Evolutionary conservation across 2,797 vertebrate genomes (phyloP).

Genomic region (Diplodus sargus): DNA sequence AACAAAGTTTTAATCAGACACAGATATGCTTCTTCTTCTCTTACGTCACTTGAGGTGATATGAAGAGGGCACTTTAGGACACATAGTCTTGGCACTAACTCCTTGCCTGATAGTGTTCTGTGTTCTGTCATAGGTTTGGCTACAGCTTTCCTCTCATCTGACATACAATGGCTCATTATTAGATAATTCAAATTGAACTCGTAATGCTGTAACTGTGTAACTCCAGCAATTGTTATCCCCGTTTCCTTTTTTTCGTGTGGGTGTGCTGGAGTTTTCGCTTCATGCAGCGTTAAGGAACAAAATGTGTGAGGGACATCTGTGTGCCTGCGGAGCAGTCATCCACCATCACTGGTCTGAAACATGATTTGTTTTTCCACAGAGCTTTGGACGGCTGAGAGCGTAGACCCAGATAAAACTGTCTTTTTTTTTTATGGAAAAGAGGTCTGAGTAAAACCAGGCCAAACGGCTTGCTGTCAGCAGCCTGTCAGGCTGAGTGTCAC

Average conservation of each 20-base stretch:
- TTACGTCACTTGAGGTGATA: not conserved
- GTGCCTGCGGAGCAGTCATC: conserved; percentile 1
- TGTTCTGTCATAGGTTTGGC: not conserved
- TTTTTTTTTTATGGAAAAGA: conserved; percentile 56
- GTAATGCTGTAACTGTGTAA: not conserved
- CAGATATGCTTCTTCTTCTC: not conserved
- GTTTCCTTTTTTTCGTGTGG: not conserved
- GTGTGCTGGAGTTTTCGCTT: not conserved
- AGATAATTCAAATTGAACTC: not conserved
- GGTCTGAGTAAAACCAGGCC: conserved; percentile 8
- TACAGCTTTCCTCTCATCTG: not conserved
- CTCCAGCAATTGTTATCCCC: not conserved
- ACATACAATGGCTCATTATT: not conserved
- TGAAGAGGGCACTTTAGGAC: no score
- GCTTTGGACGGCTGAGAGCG: conserved; percentile 6
- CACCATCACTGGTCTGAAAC: conserved; percentile 19
- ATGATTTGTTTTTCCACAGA: conserved; percentile 13
- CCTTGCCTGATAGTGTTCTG: not conserved
- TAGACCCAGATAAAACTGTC: conserved; percentile 6
- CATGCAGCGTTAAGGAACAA: conserved; percentile 3
- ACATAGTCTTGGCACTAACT: not conserved
- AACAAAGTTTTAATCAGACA: not conserved
- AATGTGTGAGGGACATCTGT: not conserved
- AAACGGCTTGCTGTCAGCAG: conserved; percentile 33
- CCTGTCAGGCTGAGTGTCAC: conserved; percentile 38